Evolutionary conservation across 2,888 invertebrate species (phyloP), one percentile per base, ranked within the genome.

Genomic region (Byasa hedistus): DNA sequence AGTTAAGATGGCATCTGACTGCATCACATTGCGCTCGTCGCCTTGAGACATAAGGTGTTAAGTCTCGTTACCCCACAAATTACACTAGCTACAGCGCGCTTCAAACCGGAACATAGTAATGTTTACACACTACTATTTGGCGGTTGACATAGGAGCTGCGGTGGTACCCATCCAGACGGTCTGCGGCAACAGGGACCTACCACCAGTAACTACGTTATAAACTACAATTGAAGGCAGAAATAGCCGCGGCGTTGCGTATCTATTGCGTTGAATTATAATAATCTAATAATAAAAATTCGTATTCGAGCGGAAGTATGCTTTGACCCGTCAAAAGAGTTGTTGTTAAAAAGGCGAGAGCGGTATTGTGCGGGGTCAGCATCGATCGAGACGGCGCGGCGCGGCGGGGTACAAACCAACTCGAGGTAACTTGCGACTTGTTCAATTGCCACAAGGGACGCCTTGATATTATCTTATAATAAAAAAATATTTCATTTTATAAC

Each of bases 301-400:
- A 56, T 58, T 36, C 44, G 48, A 62, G 62, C 56, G 23, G 56
- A 48, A 59, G 58, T 59, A 57, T 58, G 63, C 74, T 77, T 73
- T 75, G 80, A 79, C 75, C 78, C 78, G 80, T 80, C 79, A 81
- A 79, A 83, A 79, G 77, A 80, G 80, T 76, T 75, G 79, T 75
- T 79, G 79, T 74, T 82, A 79, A 80, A 39, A 82, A 83, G 79
- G 79, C 80, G 82, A 83, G 79, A 70, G 69, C 75, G 81, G 84
- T 80, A 82, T 82, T 81, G 82, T 81, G 80, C 85, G 84, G 84
- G 86, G 87, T 85, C 86, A 84, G 82, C 83, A 87, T 89, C 88
- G 89, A 89, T 88, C 87, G 85, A 74, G 76, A 72, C 76, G 73
- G 76, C 77, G 75, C 73, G 75, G 68, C 77, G 76, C 74, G 74